These are phyloP conservation scores for Sycophaga agraensis DNA, from an alignment of 1,140 invertebrate genomes.

Conservation along the genomic window DNA sequence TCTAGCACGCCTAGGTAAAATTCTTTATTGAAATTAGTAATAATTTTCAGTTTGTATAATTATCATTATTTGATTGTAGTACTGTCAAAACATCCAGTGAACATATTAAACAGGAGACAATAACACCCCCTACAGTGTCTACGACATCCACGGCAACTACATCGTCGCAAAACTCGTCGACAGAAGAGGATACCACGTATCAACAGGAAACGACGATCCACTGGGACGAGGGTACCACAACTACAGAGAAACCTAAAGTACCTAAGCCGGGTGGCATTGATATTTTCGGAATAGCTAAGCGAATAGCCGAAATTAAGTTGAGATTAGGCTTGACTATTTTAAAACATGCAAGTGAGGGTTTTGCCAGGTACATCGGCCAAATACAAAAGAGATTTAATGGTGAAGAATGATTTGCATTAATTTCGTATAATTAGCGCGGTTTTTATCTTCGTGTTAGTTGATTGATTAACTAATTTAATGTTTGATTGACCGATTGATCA, in stretches of 20 bases:
- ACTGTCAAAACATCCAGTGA: too few species aligned
- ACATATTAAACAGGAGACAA: too few species aligned
- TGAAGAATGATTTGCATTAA: conserved; percentile 37
- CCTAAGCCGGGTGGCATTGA: conserved; percentile 42
- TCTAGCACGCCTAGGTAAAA: neutral
- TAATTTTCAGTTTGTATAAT: too few species aligned
- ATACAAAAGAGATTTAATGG: conserved; percentile 54
- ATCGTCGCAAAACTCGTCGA: conserved; percentile 16
- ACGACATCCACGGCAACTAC: conserved; percentile 6
- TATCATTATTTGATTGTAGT: too few species aligned
- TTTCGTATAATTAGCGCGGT: neutral
- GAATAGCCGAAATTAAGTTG: conserved; percentile 58
- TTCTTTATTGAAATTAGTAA: too few species aligned
- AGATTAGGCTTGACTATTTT: conserved; percentile 56
- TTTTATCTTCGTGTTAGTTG: neutral
- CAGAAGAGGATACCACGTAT: conserved; percentile 15
- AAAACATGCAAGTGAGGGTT: conserved; percentile 57
- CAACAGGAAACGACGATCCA: conserved; percentile 35
- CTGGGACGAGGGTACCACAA: conserved; percentile 34
- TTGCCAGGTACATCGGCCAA: conserved; percentile 56
- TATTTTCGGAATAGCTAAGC: conserved; percentile 53
- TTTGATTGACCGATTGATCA: neutral
- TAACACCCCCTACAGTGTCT: neutral
- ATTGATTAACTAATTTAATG: neutral
- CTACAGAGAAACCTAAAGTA: conserved; percentile 35